phyloP scores from a whole-genome alignment of 2,797 vertebrate genomes.

The Fundulus diaphanus region DNA sequence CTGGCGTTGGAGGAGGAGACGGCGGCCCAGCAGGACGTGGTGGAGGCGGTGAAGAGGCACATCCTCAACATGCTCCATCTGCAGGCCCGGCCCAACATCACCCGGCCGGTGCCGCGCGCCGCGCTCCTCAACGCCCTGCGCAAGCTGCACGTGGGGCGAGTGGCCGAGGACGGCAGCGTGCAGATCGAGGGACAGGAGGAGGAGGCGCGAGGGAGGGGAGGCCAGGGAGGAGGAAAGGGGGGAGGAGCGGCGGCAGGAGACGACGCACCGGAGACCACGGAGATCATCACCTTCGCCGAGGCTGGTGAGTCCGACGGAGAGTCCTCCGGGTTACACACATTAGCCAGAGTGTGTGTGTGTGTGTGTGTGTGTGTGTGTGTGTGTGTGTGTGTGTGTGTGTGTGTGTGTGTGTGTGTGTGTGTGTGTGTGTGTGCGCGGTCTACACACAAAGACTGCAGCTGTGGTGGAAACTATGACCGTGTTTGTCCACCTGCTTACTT shows the following conservation, averaged over 20 bases:
- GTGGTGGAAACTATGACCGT: conserved; percentile 9
- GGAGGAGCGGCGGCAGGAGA: conserved; percentile 71
- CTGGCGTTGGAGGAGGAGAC: conserved; percentile 78
- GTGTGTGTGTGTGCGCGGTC: background rate
- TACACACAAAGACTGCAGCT: background rate
- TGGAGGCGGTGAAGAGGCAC: conserved; percentile 98
- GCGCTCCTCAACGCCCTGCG: conserved; percentile 95
- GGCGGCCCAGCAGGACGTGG: conserved; percentile 89
- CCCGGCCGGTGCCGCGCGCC: conserved; percentile 92
- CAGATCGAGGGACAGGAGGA: conserved; percentile 92
- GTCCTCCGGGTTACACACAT: too few species aligned
- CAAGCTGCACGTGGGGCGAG: conserved; percentile 95
- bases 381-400: conserved; percentile 5
- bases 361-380: conserved; percentile 1
- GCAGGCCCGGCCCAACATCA: conserved; percentile 94
- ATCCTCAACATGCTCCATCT: conserved; percentile 98
- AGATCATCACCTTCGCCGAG: conserved; percentile 98
- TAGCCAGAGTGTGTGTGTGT: too few species aligned
- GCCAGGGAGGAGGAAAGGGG: conserved; percentile 58
- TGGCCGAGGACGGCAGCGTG: conserved; percentile 94
- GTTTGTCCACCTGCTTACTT: conserved; percentile 57
- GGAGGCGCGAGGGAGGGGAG: conserved; percentile 72
- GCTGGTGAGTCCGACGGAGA: conserved; percentile 87
- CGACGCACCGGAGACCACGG: conserved; percentile 91
- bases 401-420: background rate